Percentiles rank a stretch among this genome's conserved stretches.
Conservation (phyloP, 2,797 vertebrate genomes). For the Mormyrops boulengeri region DNA sequence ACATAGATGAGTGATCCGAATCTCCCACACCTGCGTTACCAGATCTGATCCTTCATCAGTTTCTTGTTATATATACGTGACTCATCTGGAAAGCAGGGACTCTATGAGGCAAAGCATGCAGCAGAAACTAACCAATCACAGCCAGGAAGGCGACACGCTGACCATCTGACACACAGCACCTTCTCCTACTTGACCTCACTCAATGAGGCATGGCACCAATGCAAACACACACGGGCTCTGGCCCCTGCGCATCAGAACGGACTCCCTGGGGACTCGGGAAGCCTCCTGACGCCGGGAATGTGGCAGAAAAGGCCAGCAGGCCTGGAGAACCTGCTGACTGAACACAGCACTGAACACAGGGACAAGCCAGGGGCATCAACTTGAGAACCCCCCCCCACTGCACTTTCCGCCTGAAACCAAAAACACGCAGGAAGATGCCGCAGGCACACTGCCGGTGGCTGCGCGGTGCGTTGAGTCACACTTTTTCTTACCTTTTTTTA, state of each 20-base stretch:
- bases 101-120: not conserved
- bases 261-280: not conserved
- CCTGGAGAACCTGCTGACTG: constrained; percentile 19
- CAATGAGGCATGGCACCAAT: not conserved
- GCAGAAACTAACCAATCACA: not conserved
- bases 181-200: not conserved
- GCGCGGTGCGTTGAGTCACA: no score
- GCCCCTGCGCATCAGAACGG: not conserved
- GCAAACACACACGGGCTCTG: not conserved
- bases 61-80: not conserved
- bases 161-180: not conserved
- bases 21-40: not conserved
- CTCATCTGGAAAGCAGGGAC: not conserved
- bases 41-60: not conserved
- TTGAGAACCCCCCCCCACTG: constrained; percentile 28
- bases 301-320: not conserved
- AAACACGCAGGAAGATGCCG: constrained; percentile 35
- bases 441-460: not conserved
- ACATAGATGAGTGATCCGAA: not conserved
- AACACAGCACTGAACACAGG: constrained; percentile 23
- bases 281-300: not conserved
- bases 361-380: not conserved
- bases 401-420: constrained; percentile 20
- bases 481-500: not conserved
- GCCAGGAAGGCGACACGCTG: not conserved